Conservation (phyloP, 2,797 vertebrate genomes). For the Hypotaenidia philippensis region DNA sequence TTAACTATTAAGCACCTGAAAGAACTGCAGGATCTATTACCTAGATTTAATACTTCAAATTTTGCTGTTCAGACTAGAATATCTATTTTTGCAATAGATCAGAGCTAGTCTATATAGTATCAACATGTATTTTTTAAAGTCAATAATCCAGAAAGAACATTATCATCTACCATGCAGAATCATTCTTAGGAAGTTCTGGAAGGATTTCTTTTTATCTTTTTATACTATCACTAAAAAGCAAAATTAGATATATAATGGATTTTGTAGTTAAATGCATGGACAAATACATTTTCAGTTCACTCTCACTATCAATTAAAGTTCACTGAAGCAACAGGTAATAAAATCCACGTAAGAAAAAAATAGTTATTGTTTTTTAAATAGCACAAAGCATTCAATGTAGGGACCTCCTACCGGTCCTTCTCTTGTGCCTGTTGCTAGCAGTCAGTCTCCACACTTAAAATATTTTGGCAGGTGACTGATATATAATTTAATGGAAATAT, state of each 20-base stretch:
- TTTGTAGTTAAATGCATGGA: constrained; percentile 7
- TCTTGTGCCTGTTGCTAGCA: neutral
- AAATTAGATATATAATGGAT: neutral
- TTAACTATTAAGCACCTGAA: constrained; percentile 67
- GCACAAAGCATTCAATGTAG: neutral
- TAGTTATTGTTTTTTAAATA: neutral
- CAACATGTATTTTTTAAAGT: constrained; percentile 65
- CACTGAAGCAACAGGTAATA: constrained; percentile 26
- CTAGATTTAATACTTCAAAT: constrained; percentile 55
- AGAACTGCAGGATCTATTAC: constrained; percentile 54
- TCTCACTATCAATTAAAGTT: constrained; percentile 20
- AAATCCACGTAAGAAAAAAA: constrained; percentile 13
- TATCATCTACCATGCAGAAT: constrained; percentile 2
- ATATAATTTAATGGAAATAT: neutral
- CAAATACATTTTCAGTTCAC: neutral
- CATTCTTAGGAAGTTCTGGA: neutral
- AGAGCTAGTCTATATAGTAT: constrained; percentile 16
- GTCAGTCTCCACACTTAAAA: neutral
- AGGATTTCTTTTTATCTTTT: neutral
- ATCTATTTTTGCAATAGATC: constrained; percentile 46
- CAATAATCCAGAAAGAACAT: constrained; percentile 37
- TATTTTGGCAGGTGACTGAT: neutral
- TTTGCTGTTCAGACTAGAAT: constrained; percentile 34
- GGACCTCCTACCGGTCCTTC: neutral
- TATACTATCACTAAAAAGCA: neutral